Percentiles rank a stretch among this genome's conserved stretches.
phyloP scores from a whole-genome alignment of 1,140 invertebrate species.

The Nixonia krombeini region DNA sequence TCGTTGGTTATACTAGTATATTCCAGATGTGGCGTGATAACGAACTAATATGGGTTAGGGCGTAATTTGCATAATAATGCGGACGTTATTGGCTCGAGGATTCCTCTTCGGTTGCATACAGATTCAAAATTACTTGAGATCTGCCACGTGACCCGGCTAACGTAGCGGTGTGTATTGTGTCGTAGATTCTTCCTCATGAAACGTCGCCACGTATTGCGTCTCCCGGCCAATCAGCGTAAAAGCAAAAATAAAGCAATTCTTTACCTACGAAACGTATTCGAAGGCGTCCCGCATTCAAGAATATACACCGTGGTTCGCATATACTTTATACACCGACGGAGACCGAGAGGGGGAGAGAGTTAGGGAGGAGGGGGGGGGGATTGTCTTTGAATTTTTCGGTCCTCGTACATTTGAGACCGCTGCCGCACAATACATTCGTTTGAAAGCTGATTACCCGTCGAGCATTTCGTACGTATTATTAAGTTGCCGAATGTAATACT shows the following conservation, averaged over 20 bases:
- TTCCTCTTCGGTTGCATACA: slow-evolving; percentile 69
- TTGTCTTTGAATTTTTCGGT: too few species aligned
- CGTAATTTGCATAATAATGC: slow-evolving; percentile 71
- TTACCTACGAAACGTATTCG: neutral
- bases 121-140: slow-evolving; percentile 69
- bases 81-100: slow-evolving; percentile 64
- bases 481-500: neutral
- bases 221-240: slow-evolving; percentile 29
- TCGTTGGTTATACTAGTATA: slow-evolving; percentile 24
- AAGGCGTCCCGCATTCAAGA: too few species aligned
- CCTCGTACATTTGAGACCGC: too few species aligned
- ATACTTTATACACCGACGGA: too few species aligned
- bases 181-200: slow-evolving; percentile 28
- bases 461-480: too few species aligned
- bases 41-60: slow-evolving; percentile 69
- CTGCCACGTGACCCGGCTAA: slow-evolving; percentile 43
- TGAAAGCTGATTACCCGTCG: too few species aligned
- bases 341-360: too few species aligned
- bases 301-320: too few species aligned
- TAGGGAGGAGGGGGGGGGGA: too few species aligned
- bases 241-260: slow-evolving; percentile 22
- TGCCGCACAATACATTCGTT: too few species aligned
- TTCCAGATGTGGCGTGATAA: slow-evolving; percentile 69
- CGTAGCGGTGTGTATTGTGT: slow-evolving; percentile 46
- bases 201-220: slow-evolving; percentile 26